Percentiles rank a stretch among this genome's conserved stretches.
Conservation (phyloP, 2,797 vertebrate genomes). For the Linurgus olivaceus region DNA sequence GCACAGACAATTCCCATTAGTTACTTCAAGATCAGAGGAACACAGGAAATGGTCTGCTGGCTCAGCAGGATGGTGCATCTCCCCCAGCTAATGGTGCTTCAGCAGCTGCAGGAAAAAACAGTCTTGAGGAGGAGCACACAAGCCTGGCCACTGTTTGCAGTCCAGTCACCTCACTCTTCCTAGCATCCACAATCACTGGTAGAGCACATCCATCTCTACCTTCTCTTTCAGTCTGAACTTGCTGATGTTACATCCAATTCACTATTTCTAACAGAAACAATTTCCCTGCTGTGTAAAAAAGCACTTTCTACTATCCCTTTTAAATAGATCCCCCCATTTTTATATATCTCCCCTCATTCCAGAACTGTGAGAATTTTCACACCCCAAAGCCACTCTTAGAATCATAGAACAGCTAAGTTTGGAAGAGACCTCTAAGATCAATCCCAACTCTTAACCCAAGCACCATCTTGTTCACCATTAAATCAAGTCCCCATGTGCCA, state of each 20-base stretch:
- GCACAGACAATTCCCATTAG: neutral
- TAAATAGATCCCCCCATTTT: neutral
- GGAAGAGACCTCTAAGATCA: neutral
- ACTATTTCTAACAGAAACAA: neutral
- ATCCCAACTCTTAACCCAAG: neutral
- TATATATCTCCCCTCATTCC: neutral
- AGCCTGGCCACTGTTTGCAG: neutral
- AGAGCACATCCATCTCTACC: neutral
- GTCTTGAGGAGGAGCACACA: accelerated
- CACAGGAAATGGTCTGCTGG: neutral
- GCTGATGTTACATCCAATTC: neutral
- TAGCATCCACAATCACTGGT: neutral
- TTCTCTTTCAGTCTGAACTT: conserved; percentile 14
- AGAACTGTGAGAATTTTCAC: neutral
- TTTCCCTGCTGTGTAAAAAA: neutral
- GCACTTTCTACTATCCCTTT: neutral
- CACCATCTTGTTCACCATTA: neutral
- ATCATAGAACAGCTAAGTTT: neutral
- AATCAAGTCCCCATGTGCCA: neutral
- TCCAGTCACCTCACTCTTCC: neutral
- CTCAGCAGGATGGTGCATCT: neutral
- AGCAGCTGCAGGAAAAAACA: neutral
- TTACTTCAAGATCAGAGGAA: neutral
- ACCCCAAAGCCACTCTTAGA: neutral
- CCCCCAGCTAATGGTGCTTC: neutral